Base-by-base conservation (phyloP, 23 tunicate genomes). In the Halocynthia roretzi region DNA sequence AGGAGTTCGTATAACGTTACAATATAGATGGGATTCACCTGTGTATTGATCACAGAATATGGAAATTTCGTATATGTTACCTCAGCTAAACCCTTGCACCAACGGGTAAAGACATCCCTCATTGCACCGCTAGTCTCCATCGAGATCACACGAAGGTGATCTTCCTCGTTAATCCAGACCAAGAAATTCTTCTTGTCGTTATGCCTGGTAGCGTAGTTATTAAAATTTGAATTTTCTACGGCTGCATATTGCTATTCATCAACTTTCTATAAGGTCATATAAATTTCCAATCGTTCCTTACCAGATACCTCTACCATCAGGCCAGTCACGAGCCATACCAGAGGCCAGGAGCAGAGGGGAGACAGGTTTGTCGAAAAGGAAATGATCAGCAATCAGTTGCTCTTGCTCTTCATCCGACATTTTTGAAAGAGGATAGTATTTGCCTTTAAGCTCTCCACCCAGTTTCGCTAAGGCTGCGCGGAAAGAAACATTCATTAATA, bases 291-390 rank as follows among this genome's bases (percentile, higher is more conserved):
- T 19, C 21, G 71, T 20, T 6, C 23, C 67, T 53, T 74, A 19
- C 85, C 85, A 91, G 64, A 91, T 52, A 8, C 97, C 91, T n/a
- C 97, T 67, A 6, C 69, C 83, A 70, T 91, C 97, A 6, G 97
- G 97, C 91, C 91, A 91, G 67, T 91, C 97, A 10, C 97, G 78
- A 31, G 84, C 76, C 88, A 84, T 84, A 15, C 88, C 82, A 12
- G 75, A 58, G 8, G 95, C 93, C 17, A 85, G 87, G 52, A 94
- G 91, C 61, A 94, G 98, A 7, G 98, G 96, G 61, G 96, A 89
- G 40, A 89, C 89, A 15, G 95, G 95, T 77, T 87, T 87, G 70
- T 87, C 93, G 60, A 87, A 87, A 18, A 87, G 80, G 76, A 87
- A 89, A 62, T 89, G 96, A 44, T 89, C 96, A 5, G 21, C 86